A percentile compares a stretch with the other conserved stretches of the same genome.
phyloP scores from a whole-genome alignment of 2,113 vertebrate genomes.

The Phoxinus phoxinus region DNA sequence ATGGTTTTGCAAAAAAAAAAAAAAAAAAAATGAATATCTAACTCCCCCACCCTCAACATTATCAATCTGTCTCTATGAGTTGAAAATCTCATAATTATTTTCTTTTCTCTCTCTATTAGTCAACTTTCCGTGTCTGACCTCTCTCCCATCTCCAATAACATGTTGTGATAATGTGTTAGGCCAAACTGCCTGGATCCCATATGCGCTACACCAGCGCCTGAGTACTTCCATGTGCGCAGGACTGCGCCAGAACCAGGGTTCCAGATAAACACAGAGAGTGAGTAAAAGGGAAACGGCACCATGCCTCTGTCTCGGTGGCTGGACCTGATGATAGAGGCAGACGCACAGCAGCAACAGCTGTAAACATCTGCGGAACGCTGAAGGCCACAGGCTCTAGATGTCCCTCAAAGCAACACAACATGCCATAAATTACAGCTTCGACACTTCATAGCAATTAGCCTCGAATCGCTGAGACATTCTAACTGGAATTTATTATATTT shows the following conservation, averaged over 20 bases:
- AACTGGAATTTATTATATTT: not conserved
- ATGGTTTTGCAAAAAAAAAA: conserved; percentile 9
- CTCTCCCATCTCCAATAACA: conserved; percentile 24
- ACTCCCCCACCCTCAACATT: conserved; percentile 1
- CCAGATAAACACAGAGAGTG: conserved; percentile 38
- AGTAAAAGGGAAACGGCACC: conserved; percentile 1
- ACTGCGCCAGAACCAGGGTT: not conserved
- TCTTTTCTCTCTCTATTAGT: conserved; percentile 16
- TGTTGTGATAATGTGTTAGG: conserved; percentile 17
- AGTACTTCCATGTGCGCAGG: conserved; percentile 44
- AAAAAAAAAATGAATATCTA: not conserved
- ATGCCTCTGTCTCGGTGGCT: conserved; percentile 21
- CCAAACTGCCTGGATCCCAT: conserved; percentile 30
- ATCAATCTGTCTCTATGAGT: conserved; percentile 35
- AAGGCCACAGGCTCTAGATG: conserved; percentile 19
- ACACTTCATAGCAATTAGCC: conserved; percentile 1
- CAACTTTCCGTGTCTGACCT: conserved; percentile 18
- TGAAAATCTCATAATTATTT: conserved; percentile 7
- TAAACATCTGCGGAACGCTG: conserved; percentile 46
- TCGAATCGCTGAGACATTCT: not conserved
- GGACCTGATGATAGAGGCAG: conserved; percentile 11
- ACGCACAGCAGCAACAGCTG: conserved; percentile 21
- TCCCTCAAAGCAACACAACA: not conserved
- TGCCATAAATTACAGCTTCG: conserved; percentile 25
- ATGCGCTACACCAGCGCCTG: conserved; percentile 28